Evolutionary conservation across 2,888 invertebrate genomes (phyloP), one percentile per base, ranked within the genome.

Genomic region (Eupithecia inturbata): DNA sequence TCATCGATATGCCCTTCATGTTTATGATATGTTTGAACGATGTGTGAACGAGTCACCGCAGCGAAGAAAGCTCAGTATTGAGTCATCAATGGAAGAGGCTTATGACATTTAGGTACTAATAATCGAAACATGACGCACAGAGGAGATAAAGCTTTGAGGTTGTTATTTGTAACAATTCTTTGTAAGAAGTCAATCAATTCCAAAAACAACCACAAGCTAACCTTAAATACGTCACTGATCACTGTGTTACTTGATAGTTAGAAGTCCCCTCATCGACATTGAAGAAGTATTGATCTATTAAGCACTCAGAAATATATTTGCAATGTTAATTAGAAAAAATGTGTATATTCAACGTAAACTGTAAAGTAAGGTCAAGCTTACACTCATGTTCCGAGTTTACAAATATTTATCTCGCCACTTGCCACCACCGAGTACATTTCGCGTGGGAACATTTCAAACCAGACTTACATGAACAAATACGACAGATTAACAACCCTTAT

Each of bases 351-450:
- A 49, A 78, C 77, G 81, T 72, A 63, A 62, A 70, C 49, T 36
- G 67, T 49, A 63, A 36, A 66, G 83, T 88, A 91, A 89, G 89
- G 90, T 89, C 89, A 87, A 83, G 81, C 87, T 86, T 81, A 84
- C 84, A 80, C 83, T 83, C 12, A 41, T 66, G 36, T 66, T 39
- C 80, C 83, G 80, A 85, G 84, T 89, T 87, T 88, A 92, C 92
- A 91, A 93, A 94, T 92, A 93, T 93, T 94, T 92, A 91, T 91
- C 90, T 91, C 87, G 77, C 85, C 89, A 92, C 90, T 92, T 91
- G 88, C 89, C 89, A 89, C 89, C 85, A 87, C 85, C 84, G 82
- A 85, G 80, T 78, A 87, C 83, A 86, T 91, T 91, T 90, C 88
- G 90, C 92, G 93, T 94, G 93, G 93, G 93, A 94, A 92, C 87